Conservation (phyloP, 1,140 invertebrate species). For the Drosophila saltans region DNA sequence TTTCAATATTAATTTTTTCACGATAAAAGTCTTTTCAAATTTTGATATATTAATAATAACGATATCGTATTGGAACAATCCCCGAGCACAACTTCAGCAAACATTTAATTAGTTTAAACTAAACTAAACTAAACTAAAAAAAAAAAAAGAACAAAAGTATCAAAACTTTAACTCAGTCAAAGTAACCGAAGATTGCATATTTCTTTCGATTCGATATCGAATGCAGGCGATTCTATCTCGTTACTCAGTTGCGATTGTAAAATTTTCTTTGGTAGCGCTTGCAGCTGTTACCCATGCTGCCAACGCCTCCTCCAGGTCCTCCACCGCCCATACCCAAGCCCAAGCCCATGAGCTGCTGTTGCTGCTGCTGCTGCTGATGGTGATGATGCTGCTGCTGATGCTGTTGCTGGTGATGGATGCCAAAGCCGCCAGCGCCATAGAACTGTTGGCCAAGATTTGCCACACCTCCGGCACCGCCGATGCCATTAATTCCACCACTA, state of each 20-base stretch:
- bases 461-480: slow-evolving; percentile 31
- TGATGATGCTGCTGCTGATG: slow-evolving; percentile 43
- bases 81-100: slow-evolving; percentile 45
- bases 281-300: slow-evolving; percentile 73
- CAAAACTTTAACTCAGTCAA: slow-evolving; percentile 76
- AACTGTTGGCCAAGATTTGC: slow-evolving; percentile 54
- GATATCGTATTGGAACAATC: slow-evolving; percentile 8
- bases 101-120: slow-evolving; percentile 26
- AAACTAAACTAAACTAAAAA: slow-evolving; percentile 18
- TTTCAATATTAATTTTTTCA: neutral
- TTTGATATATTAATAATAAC: slow-evolving; percentile 9
- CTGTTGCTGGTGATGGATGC: slow-evolving; percentile 53
- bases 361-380: slow-evolving; percentile 41
- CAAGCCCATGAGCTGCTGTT: slow-evolving; percentile 67
- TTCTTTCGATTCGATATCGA: neutral
- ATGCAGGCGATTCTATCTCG: neutral
- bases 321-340: slow-evolving; percentile 48
- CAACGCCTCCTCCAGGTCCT: slow-evolving; percentile 51
- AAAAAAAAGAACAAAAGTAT: slow-evolving; percentile 50
- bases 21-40: neutral
- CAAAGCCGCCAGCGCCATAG: slow-evolving; percentile 58
- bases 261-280: slow-evolving; percentile 83
- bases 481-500: slow-evolving; percentile 13
- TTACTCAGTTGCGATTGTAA: slow-evolving; percentile 72
- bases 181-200: slow-evolving; percentile 63